Base-by-base conservation (phyloP, 2,888 invertebrate genomes). In the Mesorhabditis sp. region DNA sequence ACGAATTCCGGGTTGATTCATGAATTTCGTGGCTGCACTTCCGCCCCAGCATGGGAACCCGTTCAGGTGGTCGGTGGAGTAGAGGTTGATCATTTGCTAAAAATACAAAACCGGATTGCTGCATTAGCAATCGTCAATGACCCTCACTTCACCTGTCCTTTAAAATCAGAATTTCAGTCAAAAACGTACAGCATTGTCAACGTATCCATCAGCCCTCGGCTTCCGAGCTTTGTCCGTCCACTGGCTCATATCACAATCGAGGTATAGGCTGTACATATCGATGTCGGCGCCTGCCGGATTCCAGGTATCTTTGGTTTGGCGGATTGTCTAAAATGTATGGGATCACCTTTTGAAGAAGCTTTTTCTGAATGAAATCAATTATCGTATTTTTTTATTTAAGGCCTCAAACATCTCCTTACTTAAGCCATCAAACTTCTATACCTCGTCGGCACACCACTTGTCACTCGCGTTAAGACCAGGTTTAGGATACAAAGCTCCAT, bases 11-110 rank as follows among this genome's bases (percentile, higher is more conserved):
- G 67, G 71, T n/a, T 70, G 67, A 67, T 85, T 84, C 68, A 84
- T 70, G 68, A 82, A 84, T n/a, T 64, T 70, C 5, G 70, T 72
- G 2, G 77, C 50, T 0, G 80, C 81, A 28, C 75, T 75, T 42
- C 73, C 72, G 66, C 76, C 70, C 74, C 80, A 80, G 68, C 84
- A 84, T 6, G 80, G 75, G 70, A 83, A 82, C 43, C 78, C 80
- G 62, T 74, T 76, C 44, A 76, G 74, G 1, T 74, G 75, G 70
- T 82, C 82, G 0, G 80, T 75, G 4, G 82, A 82, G 3, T 69
- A 71, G 42, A 70, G 63, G 68, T 82, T 82, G 28, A 78, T 41
- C 6, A 72, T 67, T 62, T 62, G 67, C 79, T 79, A 61, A 67
- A 74, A 42, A 62, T n/a, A 2, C 7, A 50, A 50, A 50, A 50